Base-by-base conservation (phyloP, 2,797 vertebrate genomes). In the Chloroceryle amazona region DNA sequence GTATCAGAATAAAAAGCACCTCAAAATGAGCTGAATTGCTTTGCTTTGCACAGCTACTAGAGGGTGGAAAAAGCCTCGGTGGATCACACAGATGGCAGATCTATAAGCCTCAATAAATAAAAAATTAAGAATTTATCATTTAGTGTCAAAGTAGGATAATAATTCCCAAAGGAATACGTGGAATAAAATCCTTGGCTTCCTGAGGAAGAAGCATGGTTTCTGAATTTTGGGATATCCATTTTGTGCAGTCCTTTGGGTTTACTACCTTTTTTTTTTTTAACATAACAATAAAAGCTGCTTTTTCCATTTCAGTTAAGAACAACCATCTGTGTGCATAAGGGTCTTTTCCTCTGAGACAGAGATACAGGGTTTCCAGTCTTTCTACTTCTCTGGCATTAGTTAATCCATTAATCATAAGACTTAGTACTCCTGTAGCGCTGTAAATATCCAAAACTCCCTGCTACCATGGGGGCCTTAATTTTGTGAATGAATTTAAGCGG, bases 261-360 rank as follows among this genome's bases (percentile, higher is more conserved):
- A 13, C 39, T 90, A 49, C 46, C 5, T 29, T 60, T 51, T 61
- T 60, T 47, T 67, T 41, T 41, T 68, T 51, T 10, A 28, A 68
- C n/a, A 20, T 65, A 76, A 78, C 60, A 81, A 29, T 66, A 86
- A 81, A 94, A 81, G 21, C 80, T 90, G 72, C 8, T 94, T 93
- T 94, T 94, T 6, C 49, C 80, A 86, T 92, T 79, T 89, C 61
- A 88, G 37, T 81, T 81, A 54, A 96, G 74, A 67, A 41, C 28
- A 74, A 39, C 37, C 65, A 81, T 84, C 85, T 84, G 76, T 74
- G 54, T 75, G 23, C 51, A 20, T 72, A 78, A 78, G 29, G 10
- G 42, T 49, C 39, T 93, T 76, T 81, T 65, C 76, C 88, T 93
- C 35, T 0, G 46, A 84, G 88, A 86, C 29, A 84, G n/a, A 71